Evolutionary conservation across 2,888 invertebrate genomes (phyloP), one percentile per base, ranked within the genome.

Genomic region (Athripsodes cinereus): DNA sequence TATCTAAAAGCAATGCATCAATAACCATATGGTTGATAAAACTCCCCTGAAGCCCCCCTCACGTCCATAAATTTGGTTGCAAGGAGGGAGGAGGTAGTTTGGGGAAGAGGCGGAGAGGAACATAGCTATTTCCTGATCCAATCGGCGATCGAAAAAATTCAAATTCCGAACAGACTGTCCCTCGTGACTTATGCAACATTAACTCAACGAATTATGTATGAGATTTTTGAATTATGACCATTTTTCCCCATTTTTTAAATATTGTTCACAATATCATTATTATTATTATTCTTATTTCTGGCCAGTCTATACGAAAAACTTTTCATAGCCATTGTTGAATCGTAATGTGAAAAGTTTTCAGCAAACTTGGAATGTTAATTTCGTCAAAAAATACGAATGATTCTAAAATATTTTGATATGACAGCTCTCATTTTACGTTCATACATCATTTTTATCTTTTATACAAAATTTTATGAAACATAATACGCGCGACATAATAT

Each of bases 141-240:
- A 62, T 62, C 62, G 62, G 52, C 57, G 59, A 62, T 62, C 59
- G 53, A 59, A 62, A 62, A 62, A 62, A 58, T 62, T 62, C 59
- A 57, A 59, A 62, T 59, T 58, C 59, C 61, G 46, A 51, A 22
- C 61, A 53, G 58, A 58, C 58, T 56, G 59, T 57, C 61, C 59
- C 62, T 57, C 44, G 54, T 62, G 59, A 62, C 57, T 62, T 59
- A 57, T 59, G 62, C 59, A 57, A 57, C 59, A 57, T 59, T 57
- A 57, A 55, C 59, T 49, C 52, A 47, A 46, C 40, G 59, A 57
- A 52, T 56, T 48, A 55, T 55, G 21, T 55, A 50, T 50, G 49
- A 19, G 55, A 50, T 20, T 21, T 47, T 47, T 47, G 20, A 40
- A 47, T 47, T 47, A 20, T 47, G 47, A 40, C 40, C 40, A 40